Evolutionary conservation across 2,113 vertebrate genomes (phyloP).

Genomic region (Serinus canaria): DNA sequence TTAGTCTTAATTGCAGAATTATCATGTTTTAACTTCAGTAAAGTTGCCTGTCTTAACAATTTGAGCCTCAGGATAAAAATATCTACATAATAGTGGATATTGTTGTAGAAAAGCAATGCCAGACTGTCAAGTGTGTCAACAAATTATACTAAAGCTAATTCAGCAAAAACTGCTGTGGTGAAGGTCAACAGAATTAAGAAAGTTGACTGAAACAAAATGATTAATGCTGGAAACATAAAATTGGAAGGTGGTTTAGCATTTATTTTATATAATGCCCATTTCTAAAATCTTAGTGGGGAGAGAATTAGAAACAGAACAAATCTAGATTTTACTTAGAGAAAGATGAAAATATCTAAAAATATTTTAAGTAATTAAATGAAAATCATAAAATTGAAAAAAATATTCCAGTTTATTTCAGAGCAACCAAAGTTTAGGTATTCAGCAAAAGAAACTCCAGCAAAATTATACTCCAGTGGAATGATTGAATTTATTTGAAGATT

Average conservation of each 20-base stretch:
- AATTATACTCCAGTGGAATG: neutral
- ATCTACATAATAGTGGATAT: neutral
- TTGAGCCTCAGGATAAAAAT: constrained; percentile 4
- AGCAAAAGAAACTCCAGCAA: neutral
- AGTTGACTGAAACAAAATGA: neutral
- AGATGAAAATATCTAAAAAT: neutral
- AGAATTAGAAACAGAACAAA: neutral
- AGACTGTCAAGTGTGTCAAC: neutral
- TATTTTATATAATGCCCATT: neutral
- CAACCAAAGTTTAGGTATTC: neutral
- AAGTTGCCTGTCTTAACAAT: neutral
- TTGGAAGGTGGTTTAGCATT: neutral
- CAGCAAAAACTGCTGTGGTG: neutral
- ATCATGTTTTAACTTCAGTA: neutral
- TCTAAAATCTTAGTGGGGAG: neutral
- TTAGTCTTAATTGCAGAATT: constrained; percentile 6
- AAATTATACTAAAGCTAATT: constrained; percentile 10
- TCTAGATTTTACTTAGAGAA: neutral
- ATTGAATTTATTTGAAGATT: neutral
- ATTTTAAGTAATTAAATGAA: neutral
- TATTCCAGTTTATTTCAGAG: neutral
- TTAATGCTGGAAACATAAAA: neutral
- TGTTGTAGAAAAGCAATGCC: neutral
- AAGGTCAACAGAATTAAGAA: neutral
- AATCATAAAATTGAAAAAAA: neutral